These are phyloP conservation scores for Siderastrea radians DNA, from an alignment of 92 coral and sea anemone species.

Conservation along the genomic window DNA sequence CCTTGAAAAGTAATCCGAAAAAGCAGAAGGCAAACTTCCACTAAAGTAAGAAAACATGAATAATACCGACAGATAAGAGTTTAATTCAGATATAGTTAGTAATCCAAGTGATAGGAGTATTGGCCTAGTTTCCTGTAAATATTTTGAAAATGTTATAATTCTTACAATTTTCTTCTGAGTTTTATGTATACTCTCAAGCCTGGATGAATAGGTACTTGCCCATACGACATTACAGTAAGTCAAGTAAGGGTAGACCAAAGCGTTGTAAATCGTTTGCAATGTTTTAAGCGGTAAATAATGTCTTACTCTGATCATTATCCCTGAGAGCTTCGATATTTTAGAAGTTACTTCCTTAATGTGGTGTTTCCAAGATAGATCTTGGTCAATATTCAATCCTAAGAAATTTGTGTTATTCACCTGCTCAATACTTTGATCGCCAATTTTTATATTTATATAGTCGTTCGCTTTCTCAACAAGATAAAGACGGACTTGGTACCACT, in stretches of 20 bases:
- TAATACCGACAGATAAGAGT: neutral
- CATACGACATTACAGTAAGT: conserved; percentile 28
- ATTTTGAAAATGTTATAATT: conserved; percentile 16
- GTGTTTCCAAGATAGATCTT: neutral
- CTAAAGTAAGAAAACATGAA: conserved; percentile 8
- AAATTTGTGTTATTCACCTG: neutral
- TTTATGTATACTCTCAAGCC: neutral
- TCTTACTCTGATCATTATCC: conserved; percentile 16
- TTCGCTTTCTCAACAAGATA: too few relatives aligned
- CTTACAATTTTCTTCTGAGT: neutral
- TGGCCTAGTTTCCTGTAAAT: neutral
- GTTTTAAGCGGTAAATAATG: conserved; percentile 6
- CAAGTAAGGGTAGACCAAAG: conserved; percentile 21
- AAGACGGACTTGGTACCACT: too few relatives aligned
- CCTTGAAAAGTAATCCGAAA: neutral
- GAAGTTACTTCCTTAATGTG: conserved; percentile 1
- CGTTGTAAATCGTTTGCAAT: conserved; percentile 7
- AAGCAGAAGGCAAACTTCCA: neutral
- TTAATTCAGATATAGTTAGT: neutral
- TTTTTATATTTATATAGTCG: too few relatives aligned
- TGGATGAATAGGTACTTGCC: conserved; percentile 35
- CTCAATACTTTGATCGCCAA: too few relatives aligned
- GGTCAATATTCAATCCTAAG: conserved; percentile 5
- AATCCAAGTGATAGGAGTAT: neutral
- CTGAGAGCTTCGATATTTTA: conserved; percentile 9